Conservation (phyloP, 2,888 invertebrate genomes). For the Dicranocentrus wangi region DNA sequence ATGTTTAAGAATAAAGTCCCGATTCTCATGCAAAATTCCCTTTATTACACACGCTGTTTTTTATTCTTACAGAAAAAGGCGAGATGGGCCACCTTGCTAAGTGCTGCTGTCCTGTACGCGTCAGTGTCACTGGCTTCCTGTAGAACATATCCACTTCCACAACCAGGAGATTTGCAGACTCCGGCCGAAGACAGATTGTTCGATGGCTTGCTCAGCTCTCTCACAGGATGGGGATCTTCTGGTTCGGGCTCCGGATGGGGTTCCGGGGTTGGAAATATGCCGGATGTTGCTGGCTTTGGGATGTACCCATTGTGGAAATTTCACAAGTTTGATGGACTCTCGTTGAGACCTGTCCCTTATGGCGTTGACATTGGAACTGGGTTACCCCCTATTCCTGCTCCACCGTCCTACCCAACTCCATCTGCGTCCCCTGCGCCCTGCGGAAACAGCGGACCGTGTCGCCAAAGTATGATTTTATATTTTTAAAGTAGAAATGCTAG, state of each 20-base stretch:
- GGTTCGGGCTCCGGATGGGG: no score
- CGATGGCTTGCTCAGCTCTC: slow-evolving; percentile 30
- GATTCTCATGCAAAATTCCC: slow-evolving; percentile 44
- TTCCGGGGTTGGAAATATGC: slow-evolving; percentile 41
- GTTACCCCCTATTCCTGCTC: slow-evolving; percentile 61
- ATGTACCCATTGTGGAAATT: slow-evolving; percentile 73
- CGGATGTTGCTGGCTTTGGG: slow-evolving; percentile 66
- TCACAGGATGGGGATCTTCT: background rate
- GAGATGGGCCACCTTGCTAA: slow-evolving; percentile 33
- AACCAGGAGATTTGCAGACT: slow-evolving; percentile 55
- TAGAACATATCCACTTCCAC: slow-evolving; percentile 30
- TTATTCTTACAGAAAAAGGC: slow-evolving; percentile 15
- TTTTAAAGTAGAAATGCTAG: no score
- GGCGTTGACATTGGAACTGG: slow-evolving; percentile 66
- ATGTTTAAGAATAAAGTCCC: slow-evolving; percentile 3
- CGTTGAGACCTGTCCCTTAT: slow-evolving; percentile 73
- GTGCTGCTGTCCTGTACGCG: slow-evolving; percentile 43
- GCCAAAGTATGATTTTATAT: no score
- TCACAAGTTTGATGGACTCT: slow-evolving; percentile 74
- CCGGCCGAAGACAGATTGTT: slow-evolving; percentile 64
- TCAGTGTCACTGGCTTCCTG: slow-evolving; percentile 25
- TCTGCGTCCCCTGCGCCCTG: slow-evolving; percentile 18
- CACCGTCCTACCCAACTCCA: slow-evolving; percentile 39
- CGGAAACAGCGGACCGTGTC: no score
- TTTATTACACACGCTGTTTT: slow-evolving; percentile 24